These are phyloP conservation scores for Melipona quadrifasciata DNA, from an alignment of 1,140 invertebrate species.

Conservation along the genomic window DNA sequence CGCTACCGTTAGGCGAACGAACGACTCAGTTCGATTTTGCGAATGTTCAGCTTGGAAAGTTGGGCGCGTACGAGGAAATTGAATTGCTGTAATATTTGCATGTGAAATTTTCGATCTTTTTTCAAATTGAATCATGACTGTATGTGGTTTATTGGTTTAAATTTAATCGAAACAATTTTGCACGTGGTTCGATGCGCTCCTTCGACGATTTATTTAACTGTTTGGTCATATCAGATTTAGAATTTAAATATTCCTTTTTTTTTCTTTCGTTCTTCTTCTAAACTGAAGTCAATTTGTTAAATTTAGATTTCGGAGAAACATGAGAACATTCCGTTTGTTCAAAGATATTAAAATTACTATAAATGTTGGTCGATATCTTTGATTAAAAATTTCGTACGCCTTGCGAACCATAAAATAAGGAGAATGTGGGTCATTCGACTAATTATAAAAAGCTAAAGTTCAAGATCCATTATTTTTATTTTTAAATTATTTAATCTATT, in stretches of 20 bases:
- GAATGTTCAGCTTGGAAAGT: not conserved
- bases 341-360: not conserved
- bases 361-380: not conserved
- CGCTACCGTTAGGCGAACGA: not conserved
- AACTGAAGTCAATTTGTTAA: too few species aligned
- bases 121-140: not conserved
- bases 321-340: too few species aligned
- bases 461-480: not conserved
- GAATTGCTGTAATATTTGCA: not conserved
- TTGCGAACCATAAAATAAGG: not conserved
- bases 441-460: not conserved
- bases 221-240: too few species aligned
- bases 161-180: not conserved
- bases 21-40: not conserved
- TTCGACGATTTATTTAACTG: not conserved
- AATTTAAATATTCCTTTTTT: too few species aligned
- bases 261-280: too few species aligned
- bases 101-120: not conserved
- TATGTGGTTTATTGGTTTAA: not conserved
- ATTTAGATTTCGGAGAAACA: too few species aligned
- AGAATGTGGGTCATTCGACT: not conserved
- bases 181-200: not conserved
- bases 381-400: not conserved
- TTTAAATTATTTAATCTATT: not conserved
- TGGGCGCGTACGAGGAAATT: not conserved